Conservation (phyloP, 2,888 invertebrate species). For the Synergus japonicus region DNA sequence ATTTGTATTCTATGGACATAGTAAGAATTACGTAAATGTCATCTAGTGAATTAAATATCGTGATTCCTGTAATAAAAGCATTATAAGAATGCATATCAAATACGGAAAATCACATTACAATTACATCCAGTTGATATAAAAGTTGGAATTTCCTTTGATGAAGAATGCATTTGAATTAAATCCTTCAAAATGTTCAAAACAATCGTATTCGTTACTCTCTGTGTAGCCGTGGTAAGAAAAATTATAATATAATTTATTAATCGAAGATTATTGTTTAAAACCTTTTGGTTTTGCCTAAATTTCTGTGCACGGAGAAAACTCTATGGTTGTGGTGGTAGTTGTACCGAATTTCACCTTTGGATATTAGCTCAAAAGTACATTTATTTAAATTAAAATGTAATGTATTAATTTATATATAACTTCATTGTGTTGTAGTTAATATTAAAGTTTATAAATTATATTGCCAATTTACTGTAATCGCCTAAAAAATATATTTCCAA, state of each 20-base stretch:
- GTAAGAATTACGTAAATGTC: constrained; percentile 26
- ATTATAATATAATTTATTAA: constrained; percentile 8
- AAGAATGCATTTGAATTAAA: not conserved
- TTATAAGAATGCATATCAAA: constrained; percentile 26
- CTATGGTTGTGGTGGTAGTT: no score
- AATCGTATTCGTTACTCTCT: constrained; percentile 51
- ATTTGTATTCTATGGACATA: not conserved
- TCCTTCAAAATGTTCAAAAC: constrained; percentile 55
- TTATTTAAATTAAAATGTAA: no score
- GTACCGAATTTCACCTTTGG: no score
- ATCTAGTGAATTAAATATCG: not conserved
- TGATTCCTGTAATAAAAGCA: constrained; percentile 18
- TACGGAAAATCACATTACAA: constrained; percentile 16
- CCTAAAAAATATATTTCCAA: not conserved
- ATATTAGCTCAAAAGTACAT: no score
- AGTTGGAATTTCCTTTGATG: not conserved
- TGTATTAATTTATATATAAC: no score
- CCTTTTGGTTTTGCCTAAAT: not conserved
- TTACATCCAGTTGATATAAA: constrained; percentile 41
- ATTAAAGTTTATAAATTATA: not conserved
- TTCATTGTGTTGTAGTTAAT: not conserved
- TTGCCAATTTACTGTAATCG: not conserved
- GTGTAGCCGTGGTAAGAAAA: constrained; percentile 50
- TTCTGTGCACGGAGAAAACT: no score
- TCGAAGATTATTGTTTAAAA: not conserved